Base-by-base conservation (phyloP, 2,888 invertebrate genomes). In the Chymomyza caudatula region DNA sequence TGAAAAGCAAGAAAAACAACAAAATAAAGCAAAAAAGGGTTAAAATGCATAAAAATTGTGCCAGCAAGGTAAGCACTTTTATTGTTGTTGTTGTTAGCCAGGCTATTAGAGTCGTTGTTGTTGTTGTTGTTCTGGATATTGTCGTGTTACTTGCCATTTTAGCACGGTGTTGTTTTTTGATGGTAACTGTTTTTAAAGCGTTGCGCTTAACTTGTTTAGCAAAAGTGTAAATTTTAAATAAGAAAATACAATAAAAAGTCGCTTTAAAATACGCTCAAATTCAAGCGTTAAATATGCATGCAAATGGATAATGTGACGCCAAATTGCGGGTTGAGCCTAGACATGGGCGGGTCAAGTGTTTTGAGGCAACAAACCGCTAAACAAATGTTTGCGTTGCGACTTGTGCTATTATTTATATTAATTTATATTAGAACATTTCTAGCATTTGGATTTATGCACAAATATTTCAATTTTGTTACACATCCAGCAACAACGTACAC, bases 1-100 rank as follows among this genome's bases (percentile, higher is more conserved):
- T 37, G 11, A 37, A 11, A 11, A 11, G 11, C 11, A 37, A 37
- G 8, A 4, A 6, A 29, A 11, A 29, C 6, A 29, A 11, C 29
- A 37, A 37, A 8, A 25, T 25, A 6, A 25, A 37, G 11, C 29
- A 65, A 65, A 67, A 81, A 80, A 78, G 78, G 83, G 78, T 76
- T 72, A 23, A 71, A 71, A 62, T 77, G 77, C 77, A 75, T 70
- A 65, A 73, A 65, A 60, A 52, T 22, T 20, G 2, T 52, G 23
- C 23, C 3, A 53, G 29, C 17, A 22, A 22, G 51, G 51, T 51
- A 20, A 51, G 13, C 51, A 3, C 3, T 13, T 51, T 51, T 52
- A 20, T 53, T 55, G 17, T 51, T 51, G 19, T 20, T 20, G 51
- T 20, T 51, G 51, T 20, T 2, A 11, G 2, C 20, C 19, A 13